A percentile compares a stretch with the other conserved stretches of the same genome.
These are phyloP conservation scores for Calosoma granatense DNA, from an alignment of 1,140 invertebrate species.

Conservation along the genomic window DNA sequence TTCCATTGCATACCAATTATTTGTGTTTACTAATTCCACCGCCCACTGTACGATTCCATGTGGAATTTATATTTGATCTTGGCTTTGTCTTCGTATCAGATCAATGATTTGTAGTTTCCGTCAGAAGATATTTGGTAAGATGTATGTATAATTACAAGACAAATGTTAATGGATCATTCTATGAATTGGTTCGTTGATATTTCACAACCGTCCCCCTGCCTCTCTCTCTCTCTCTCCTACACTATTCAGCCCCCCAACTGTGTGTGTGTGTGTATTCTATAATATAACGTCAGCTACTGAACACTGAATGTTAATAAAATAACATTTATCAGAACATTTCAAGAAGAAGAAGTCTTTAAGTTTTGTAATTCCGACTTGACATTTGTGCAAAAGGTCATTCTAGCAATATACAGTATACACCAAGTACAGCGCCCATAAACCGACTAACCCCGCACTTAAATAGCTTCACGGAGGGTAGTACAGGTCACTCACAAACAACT, in stretches of 20 bases:
- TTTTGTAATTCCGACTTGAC: conserved; percentile 12
- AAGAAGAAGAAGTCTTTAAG: conserved; percentile 9
- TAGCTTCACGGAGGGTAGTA: conserved; percentile 10
- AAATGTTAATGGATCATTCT: not conserved
- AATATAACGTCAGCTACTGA: too few species aligned
- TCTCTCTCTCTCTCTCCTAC: too few species aligned
- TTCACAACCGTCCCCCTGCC: not conserved
- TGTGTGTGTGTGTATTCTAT: too few species aligned
- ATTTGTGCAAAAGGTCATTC: conserved; percentile 15
- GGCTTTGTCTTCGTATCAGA: not conserved
- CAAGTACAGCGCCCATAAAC: conserved; percentile 12
- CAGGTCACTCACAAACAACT: not conserved
- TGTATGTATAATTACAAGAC: not conserved
- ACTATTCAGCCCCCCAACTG: too few species aligned
- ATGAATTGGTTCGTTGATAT: not conserved
- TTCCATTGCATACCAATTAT: conserved; percentile 6
- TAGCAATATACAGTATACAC: conserved; percentile 10
- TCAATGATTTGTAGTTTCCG: not conserved
- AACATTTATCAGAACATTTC: conserved; percentile 8
- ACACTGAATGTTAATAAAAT: too few species aligned
- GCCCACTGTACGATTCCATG: not conserved
- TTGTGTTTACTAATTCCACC: not conserved
- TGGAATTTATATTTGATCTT: not conserved
- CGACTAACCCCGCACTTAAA: conserved; percentile 16
- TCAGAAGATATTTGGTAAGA: not conserved